Base-by-base conservation (phyloP, 2,888 invertebrate genomes). In the Cataglyphis altisquamis region DNA sequence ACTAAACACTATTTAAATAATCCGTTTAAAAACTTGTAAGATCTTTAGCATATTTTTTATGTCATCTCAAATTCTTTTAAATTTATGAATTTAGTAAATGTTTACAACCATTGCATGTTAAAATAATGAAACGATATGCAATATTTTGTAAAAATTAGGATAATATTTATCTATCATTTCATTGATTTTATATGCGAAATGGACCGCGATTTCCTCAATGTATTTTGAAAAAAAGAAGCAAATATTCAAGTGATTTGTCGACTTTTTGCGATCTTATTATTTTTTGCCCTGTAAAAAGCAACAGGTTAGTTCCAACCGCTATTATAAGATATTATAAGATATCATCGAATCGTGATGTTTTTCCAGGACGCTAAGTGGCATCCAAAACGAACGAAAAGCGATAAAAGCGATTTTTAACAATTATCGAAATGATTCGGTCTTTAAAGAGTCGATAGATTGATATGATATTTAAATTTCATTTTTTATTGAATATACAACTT, bases 261-360 rank as follows among this genome's bases (percentile, higher is more conserved):
- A 41, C 29, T 77, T 78, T 57, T 57, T 41, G 10, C 66, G 8
- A 36, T 75, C 52, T 64, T 10, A 29, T 32, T 32, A 21, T 41
- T 57, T 70, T 70, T 45, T 57, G 70, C 57, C 32, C 72, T 32
- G 57, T 45, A 78, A 68, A 78, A 78, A 57, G 25, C 60, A 18
- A 60, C 32, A 29, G 52, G 72, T 72, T 45, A 72, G 21, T 29
- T 70, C 15, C 41, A 70, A 45, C 5, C 21, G 60, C 25, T 12
- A 70, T 78, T 70, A 25, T 12, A 57, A 68, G 8, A 70, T 67
- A 55, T 21, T 21, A 21, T 21, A 21, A 21, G 21, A 21, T 21
- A 21, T 21, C n/a, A 39, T 25, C n/a, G 15, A n/a, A 67, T 63
- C n/a, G 45, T 8, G 41, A 68, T 52, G n/a, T 57, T 77, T 57